Base-by-base conservation (phyloP, 1,140 invertebrate genomes). In the Tetraneura akinire region DNA sequence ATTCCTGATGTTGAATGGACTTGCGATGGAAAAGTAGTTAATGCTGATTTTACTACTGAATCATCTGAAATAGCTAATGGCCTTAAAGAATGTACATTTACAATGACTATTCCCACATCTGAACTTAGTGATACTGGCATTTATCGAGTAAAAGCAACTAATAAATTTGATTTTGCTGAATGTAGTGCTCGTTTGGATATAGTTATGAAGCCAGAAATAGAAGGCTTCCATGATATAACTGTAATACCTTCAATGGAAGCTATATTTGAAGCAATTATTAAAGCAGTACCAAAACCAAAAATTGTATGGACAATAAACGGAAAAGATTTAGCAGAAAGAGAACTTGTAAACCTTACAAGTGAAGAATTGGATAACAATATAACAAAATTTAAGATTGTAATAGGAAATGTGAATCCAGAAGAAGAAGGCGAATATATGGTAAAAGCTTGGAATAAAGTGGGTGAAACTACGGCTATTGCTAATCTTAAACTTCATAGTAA, bases 341-440 rank as follows among this genome's bases (percentile, higher is more conserved):
- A 78, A 11, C 49, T 64, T 47, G 60, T 76, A 8, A 62, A 78
- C 6, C 57, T 78, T 14, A 42, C 68, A 51, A 66, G 55, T 51
- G 80, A 81, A 66, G 73, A 81, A 45, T 21, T 90, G 81, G 90
- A 93, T 83, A 86, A 86, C n/a, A 87, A 87, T 5, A 88, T 88
- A 10, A 90, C 91, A 82, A 88, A 87, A 0, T 92, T 91, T 84
- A 90, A 89, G 81, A 86, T 96, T 10, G 86, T 89, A 0, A 88
- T 96, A 45, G 90, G 91, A 82, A 88, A 90, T 18, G 89, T 92
- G 1, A 86, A 88, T 18, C 85, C 92, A 9, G 89, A 88, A 14
- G 96, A 98, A 84, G 91, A 89, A 70, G 96, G 95, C 5, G 88
- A 88, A 26, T 98, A 98, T 83, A 90, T 89, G 37, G 85, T 95